Percentiles rank a stretch among this genome's conserved stretches.
phyloP scores from a whole-genome alignment of 2,888 invertebrate species.

The Xanthorhoe spadicearia region DNA sequence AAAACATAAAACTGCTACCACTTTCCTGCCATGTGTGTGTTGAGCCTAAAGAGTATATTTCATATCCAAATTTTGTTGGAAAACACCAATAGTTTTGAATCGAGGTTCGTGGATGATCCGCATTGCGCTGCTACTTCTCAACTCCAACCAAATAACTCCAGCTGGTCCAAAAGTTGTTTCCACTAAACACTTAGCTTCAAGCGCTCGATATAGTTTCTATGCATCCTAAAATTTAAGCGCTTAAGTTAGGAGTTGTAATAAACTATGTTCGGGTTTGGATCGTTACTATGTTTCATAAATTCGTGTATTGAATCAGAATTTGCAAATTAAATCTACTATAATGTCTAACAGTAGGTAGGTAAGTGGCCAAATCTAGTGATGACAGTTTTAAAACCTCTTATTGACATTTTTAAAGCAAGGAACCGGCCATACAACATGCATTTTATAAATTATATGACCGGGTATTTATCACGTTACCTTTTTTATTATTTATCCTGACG shows the following conservation, averaged over 20 bases:
- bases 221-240: slow-evolving; percentile 23
- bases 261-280: neutral
- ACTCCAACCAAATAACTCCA: slow-evolving; percentile 28
- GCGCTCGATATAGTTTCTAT: slow-evolving; percentile 24
- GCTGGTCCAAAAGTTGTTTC: slow-evolving; percentile 28
- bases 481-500: too few relatives aligned
- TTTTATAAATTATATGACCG: too few relatives aligned
- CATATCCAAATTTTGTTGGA: slow-evolving; percentile 23
- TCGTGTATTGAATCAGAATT: neutral
- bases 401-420: too few relatives aligned
- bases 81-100: slow-evolving; percentile 28
- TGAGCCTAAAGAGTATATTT: slow-evolving; percentile 14
- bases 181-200: slow-evolving; percentile 31
- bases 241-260: slow-evolving; percentile 16
- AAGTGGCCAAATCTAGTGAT: too few relatives aligned
- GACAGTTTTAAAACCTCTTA: too few relatives aligned
- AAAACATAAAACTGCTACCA: too few relatives aligned
- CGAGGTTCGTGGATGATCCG: slow-evolving; percentile 22
- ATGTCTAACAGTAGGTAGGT: too few relatives aligned
- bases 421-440: too few relatives aligned
- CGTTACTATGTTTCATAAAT: neutral
- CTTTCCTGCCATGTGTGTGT: too few relatives aligned
- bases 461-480: too few relatives aligned
- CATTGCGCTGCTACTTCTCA: slow-evolving; percentile 32
- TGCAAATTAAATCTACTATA: too few relatives aligned